Percentiles rank a stretch among this genome's conserved stretches.
Conservation (phyloP, 2,113 vertebrate genomes). For the Rhizomys pruinosus region DNA sequence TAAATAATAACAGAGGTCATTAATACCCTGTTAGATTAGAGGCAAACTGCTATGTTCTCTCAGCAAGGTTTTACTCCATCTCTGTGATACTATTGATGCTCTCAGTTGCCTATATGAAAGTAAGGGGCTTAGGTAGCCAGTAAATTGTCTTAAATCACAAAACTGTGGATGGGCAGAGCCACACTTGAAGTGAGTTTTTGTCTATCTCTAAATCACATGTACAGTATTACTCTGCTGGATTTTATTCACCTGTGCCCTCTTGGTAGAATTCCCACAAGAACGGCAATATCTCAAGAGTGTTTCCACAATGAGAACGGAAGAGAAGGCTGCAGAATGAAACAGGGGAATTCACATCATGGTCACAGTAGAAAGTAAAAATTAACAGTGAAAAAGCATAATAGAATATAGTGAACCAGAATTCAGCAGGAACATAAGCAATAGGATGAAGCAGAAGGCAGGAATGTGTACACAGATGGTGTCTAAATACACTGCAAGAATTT, state of each 20-base stretch:
- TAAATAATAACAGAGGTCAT: neutral
- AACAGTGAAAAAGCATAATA: neutral
- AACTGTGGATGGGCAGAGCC: neutral
- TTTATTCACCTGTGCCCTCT: neutral
- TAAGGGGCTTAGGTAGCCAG: neutral
- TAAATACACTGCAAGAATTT: neutral
- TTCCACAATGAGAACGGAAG: neutral
- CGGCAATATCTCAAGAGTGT: neutral
- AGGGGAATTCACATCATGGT: neutral
- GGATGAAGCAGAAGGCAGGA: neutral
- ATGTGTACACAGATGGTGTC: neutral
- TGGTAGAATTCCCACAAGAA: neutral
- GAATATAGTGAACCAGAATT: neutral
- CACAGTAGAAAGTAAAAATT: neutral
- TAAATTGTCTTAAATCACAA: neutral
- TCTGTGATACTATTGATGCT: neutral
- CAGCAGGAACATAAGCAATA: neutral
- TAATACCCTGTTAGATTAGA: neutral
- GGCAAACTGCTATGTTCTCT: neutral
- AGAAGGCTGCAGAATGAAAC: neutral
- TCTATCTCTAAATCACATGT: neutral
- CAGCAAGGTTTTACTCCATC: constrained; percentile 10
- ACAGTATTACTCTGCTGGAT: neutral
- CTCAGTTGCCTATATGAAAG: neutral
- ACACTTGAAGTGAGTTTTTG: neutral